Evolutionary conservation across 2,888 invertebrate species (phyloP), one percentile per base, ranked within the genome.

Genomic region (Pseudanteris insignis): DNA sequence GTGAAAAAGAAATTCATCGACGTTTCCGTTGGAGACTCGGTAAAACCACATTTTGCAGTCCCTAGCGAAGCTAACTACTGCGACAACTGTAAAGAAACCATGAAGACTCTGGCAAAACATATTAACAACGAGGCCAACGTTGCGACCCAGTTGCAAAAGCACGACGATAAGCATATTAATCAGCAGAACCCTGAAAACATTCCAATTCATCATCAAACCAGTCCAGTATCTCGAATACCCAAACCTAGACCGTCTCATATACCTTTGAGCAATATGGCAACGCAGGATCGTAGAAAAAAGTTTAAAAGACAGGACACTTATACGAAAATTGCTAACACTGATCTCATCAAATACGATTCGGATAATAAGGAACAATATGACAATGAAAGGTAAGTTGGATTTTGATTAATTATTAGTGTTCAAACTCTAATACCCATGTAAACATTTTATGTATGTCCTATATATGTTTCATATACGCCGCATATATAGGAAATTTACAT

Each of bases 71-170:
- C 82, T 14, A 84, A 84, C 65, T 84, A 84, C 66, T 86, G 86
- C 79, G 86, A 86, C 72, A 85, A 85, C 60, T 86, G 86, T 70
- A 85, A 84, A 69, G 84, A 83, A 66, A 83, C 82, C 26, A 84
- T 85, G 7, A 84, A 83, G 57, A 81, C 81, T 57, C 76, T 85
- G 62, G 85, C 85, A 8, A 82, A 82, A 63, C 74, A 76, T 21
- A 75, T 77, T 8, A 69, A 68, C 2, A 74, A 70, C 9, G 74
- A 70, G 26, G 65, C 65, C 1, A 73, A 75, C 18, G 69, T 67
- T 32, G 64, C 65, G 14, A 18, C 3, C 6, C 59, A 67, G 12
- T 32, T 28, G 36, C 47, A 29, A 25, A 53, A 46, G 6, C 18
- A 33, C 12, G 54, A 54, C 1, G 40, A 46, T 1, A 24, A 36